These are phyloP conservation scores for Cheilosia grossa DNA, from an alignment of 2,888 invertebrate genomes.

Conservation along the genomic window DNA sequence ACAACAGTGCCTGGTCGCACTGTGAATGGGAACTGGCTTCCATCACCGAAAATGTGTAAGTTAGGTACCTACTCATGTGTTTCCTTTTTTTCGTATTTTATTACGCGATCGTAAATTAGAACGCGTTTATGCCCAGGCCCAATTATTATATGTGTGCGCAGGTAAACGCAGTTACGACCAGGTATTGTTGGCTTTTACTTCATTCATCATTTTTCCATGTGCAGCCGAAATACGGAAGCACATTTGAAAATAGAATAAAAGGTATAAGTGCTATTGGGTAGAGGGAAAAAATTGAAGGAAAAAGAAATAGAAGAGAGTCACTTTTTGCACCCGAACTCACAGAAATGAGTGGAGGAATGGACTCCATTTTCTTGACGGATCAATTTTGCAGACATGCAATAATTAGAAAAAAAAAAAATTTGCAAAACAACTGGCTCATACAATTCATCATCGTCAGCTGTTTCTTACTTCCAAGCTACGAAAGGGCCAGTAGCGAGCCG, in stretches of 20 bases:
- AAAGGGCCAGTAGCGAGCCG: too few species aligned
- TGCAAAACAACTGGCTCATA: too few species aligned
- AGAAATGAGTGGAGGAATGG: too few species aligned
- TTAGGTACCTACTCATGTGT: not conserved
- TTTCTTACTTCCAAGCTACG: too few species aligned
- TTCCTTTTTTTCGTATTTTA: conserved; percentile 29
- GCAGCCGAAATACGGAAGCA: conserved; percentile 5
- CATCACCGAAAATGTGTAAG: conserved; percentile 34
- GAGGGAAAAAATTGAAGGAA: too few species aligned
- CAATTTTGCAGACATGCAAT: too few species aligned
- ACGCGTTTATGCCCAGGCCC: conserved; percentile 31
- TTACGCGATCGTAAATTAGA: conserved; percentile 61
- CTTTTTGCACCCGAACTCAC: too few species aligned
- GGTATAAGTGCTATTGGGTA: conserved; percentile 1
- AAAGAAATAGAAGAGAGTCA: too few species aligned
- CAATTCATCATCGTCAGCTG: too few species aligned
- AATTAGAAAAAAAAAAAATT: too few species aligned
- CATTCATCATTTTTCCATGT: conserved; percentile 18
- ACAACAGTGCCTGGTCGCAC: conserved; percentile 10
- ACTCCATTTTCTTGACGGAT: too few species aligned
- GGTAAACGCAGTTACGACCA: conserved; percentile 10
- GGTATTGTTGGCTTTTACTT: conserved; percentile 12
- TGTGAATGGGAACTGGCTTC: conserved; percentile 9
- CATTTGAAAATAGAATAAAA: not conserved
- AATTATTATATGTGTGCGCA: conserved; percentile 12